Evolutionary conservation across 2,797 vertebrate species (phyloP), one percentile per base, ranked within the genome.

Genomic region (Thaleichthys pacificus): DNA sequence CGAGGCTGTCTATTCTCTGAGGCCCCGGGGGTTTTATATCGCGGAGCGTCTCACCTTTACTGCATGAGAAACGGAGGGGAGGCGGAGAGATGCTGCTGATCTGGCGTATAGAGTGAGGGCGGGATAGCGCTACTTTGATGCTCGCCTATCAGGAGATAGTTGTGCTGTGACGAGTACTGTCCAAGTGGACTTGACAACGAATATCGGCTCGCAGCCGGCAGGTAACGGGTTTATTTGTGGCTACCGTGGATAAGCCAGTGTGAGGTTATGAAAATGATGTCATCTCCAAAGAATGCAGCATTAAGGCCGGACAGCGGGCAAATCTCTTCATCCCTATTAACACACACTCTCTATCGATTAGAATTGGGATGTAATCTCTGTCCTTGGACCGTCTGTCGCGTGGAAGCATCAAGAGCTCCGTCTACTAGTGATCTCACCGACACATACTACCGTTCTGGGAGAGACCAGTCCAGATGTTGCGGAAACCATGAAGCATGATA

Each of bases 211-310:
- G 30, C 15, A 75, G 73, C 71, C 68, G 42, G 80, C 87, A 92
- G 90, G 90, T 91, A 80, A 70, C 71, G 71, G 61, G 76, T 74
- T 71, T 69, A 28, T 72, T 77, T 51, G 78, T 61, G 80, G 28
- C 30, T 78, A 47, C 21, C 32, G n/a, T 67, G 74, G 82, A 81
- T 86, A 84, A 87, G 79, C 64, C 72, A 82, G 86, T 84, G 61
- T 57, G 66, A 87, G 87, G 85, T 86, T 87, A 88, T 89, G 86
- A 83, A 89, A 90, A 92, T 93, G 91, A 93, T 93, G 91, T 93
- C 91, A 93, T 90, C 79, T 63, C 71, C 70, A 66, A 85, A 82
- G 89, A 81, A 89, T 76, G 85, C 80, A 79, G 88, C 78, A 85
- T 88, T 90, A 58, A 58, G 84, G 88, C 84, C 82, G 89, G 89